A percentile compares a stretch with the other conserved stretches of the same genome.
Evolutionary conservation across 1,140 invertebrate species (phyloP).

Genomic region (Brachionus calyciflorus): DNA sequence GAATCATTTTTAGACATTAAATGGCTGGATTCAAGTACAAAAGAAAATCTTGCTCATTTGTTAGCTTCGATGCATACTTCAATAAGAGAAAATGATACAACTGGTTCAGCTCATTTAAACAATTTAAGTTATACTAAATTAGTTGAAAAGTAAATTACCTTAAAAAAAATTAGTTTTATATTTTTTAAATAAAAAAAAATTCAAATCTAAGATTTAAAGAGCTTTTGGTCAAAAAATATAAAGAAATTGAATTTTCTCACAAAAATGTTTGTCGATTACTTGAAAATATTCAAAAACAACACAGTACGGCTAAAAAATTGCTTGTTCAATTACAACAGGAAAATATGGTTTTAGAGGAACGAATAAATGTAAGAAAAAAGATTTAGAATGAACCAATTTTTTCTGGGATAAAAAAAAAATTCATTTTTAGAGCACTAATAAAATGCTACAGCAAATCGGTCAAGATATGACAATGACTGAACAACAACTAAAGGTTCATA

Average conservation of each 20-base stretch:
- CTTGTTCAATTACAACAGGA: slow-evolving; percentile 58
- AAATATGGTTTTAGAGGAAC: slow-evolving; percentile 58
- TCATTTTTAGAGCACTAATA: slow-evolving; percentile 54
- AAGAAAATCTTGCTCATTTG: slow-evolving; percentile 60
- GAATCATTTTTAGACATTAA: slow-evolving; percentile 50
- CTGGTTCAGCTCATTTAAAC: slow-evolving; percentile 57
- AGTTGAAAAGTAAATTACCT: slow-evolving; percentile 54
- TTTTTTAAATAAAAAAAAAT: no score
- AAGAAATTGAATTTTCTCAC: slow-evolving; percentile 52
- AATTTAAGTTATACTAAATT: slow-evolving; percentile 60
- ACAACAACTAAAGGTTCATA: slow-evolving; percentile 57
- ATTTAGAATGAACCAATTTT: not conserved
- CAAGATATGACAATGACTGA: slow-evolving; percentile 59
- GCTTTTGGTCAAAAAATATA: slow-evolving; percentile 52
- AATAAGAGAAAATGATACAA: slow-evolving; percentile 55
- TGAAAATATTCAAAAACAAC: slow-evolving; percentile 52
- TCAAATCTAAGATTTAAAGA: slow-evolving; percentile 59
- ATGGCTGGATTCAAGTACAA: slow-evolving; percentile 55
- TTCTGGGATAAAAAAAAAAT: no score
- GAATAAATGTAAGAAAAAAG: slow-evolving; percentile 53
- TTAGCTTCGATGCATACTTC: slow-evolving; percentile 60
- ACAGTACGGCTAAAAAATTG: slow-evolving; percentile 54
- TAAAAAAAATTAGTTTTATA: not conserved
- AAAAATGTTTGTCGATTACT: slow-evolving; percentile 52
- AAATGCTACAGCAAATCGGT: slow-evolving; percentile 59